A percentile compares a stretch with the other conserved stretches of the same genome.
phyloP scores from a whole-genome alignment of 2,797 vertebrate species.

The Knipowitschia caucasica region DNA sequence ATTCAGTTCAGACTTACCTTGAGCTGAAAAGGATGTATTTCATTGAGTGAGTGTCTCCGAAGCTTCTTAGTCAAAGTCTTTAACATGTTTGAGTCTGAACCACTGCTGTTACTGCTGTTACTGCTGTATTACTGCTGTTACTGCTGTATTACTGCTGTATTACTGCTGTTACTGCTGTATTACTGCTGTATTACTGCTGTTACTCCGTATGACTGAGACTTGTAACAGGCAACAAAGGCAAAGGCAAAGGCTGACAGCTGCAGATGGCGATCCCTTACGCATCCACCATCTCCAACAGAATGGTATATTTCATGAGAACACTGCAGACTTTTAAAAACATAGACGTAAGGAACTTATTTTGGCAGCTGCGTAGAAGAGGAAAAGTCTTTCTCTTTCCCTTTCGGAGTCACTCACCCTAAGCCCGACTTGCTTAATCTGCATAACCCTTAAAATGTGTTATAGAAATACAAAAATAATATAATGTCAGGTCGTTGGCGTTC shows the following conservation, averaged over 20 bases:
- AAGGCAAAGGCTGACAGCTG: conserved; percentile 27
- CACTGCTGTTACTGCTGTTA: too few relatives aligned
- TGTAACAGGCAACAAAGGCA: conserved; percentile 53
- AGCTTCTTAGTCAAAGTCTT: conserved; percentile 91
- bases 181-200: too few relatives aligned
- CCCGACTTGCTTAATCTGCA: conserved; percentile 3
- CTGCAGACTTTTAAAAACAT: conserved; percentile 47
- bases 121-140: too few relatives aligned
- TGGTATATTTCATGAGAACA: conserved; percentile 15
- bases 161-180: too few relatives aligned
- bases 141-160: too few relatives aligned
- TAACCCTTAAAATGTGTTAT: conserved; percentile 16
- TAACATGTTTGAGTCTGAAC: conserved; percentile 78
- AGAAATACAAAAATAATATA: conserved; percentile 19
- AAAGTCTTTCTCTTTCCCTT: conserved; percentile 4
- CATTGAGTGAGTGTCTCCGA: conserved; percentile 86
- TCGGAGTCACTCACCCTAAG: conserved; percentile 9
- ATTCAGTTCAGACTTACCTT: conserved; percentile 77
- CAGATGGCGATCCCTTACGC: conserved; percentile 2
- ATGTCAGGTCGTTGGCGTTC: conserved; percentile 58
- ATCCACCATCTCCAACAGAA: conserved; percentile 16
- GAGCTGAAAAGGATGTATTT: conserved; percentile 88
- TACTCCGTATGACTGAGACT: too few relatives aligned
- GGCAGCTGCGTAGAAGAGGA: conserved; percentile 24
- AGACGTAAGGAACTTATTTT: conserved; percentile 48